Percentiles rank a stretch among this genome's conserved stretches.
phyloP scores from a whole-genome alignment of 2,797 vertebrate genomes.

The Chaunax sp. region DNA sequence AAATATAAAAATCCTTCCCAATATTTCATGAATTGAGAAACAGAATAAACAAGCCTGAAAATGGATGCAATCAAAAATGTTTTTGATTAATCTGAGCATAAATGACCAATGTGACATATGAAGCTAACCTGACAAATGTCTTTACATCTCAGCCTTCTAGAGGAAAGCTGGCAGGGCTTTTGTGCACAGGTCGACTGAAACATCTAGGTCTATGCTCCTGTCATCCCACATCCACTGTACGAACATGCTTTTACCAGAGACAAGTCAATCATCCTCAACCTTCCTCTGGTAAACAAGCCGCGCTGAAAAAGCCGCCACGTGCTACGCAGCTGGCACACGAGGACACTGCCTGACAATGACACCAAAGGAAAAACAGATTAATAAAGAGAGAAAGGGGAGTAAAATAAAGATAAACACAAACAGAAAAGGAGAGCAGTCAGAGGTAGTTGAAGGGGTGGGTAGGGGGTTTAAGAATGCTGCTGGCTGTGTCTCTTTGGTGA shows the following conservation, averaged over 20 bases:
- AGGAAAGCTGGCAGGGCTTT: slow-evolving; percentile 45
- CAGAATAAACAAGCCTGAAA: slow-evolving; percentile 32
- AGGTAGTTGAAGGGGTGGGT: slow-evolving; percentile 47
- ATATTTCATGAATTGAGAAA: slow-evolving; percentile 27
- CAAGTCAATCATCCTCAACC: slow-evolving; percentile 75
- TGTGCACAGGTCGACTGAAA: slow-evolving; percentile 50
- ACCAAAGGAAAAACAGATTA: slow-evolving; percentile 67
- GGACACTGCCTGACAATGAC: slow-evolving; percentile 59
- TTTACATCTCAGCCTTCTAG: slow-evolving; percentile 44
- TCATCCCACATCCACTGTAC: slow-evolving; percentile 61
- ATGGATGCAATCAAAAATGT: slow-evolving; percentile 46
- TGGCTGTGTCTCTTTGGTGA: slow-evolving; percentile 75
- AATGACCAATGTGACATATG: slow-evolving; percentile 54
- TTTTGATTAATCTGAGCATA: slow-evolving; percentile 49
- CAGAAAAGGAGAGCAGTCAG: slow-evolving; percentile 65
- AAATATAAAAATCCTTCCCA: slow-evolving; percentile 17
- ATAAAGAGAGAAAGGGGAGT: slow-evolving; percentile 64
- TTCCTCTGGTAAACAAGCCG: slow-evolving; percentile 67
- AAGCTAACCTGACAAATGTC: slow-evolving; percentile 54
- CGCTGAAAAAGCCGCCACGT: slow-evolving; percentile 61
- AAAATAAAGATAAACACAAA: slow-evolving; percentile 76
- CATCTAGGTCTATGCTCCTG: slow-evolving; percentile 53
- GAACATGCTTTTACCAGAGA: slow-evolving; percentile 62
- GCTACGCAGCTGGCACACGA: slow-evolving; percentile 54
- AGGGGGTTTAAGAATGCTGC: slow-evolving; percentile 47